Evolutionary conservation across 2,797 vertebrate species (phyloP).

Genomic region (Xenopus petersii): DNA sequence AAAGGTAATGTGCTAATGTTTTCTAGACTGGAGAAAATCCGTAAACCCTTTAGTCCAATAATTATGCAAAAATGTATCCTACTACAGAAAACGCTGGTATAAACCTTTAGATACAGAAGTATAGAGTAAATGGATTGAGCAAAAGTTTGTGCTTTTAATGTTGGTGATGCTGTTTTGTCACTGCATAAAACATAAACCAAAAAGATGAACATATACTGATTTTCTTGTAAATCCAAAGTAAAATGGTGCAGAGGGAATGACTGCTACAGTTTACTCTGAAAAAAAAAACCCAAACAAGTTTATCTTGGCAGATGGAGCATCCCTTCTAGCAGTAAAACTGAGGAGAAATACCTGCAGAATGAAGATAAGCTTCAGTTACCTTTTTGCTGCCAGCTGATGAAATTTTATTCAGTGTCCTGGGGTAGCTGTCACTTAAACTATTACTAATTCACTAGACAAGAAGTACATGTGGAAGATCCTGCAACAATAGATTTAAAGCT

Average conservation of each 20-base stretch:
- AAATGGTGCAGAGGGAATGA: slow-evolving; percentile 21
- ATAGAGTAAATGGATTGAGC: no score
- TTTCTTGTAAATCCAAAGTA: slow-evolving; percentile 7
- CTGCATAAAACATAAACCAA: no score
- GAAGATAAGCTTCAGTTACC: slow-evolving; percentile 43
- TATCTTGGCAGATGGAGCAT: slow-evolving; percentile 47
- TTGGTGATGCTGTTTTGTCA: no score
- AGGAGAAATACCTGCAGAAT: slow-evolving; percentile 45
- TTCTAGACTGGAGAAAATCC: no score
- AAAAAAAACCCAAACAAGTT: slow-evolving; percentile 43
- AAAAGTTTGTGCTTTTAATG: no score
- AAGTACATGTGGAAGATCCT: slow-evolving; percentile 21
- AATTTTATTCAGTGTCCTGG: slow-evolving; percentile 43
- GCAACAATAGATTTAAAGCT: slow-evolving; percentile 36
- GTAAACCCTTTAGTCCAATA: no score
- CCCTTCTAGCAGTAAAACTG: slow-evolving; percentile 41
- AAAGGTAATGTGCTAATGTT: no score
- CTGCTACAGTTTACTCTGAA: slow-evolving; percentile 16
- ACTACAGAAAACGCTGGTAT: no score
- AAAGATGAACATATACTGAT: neutral
- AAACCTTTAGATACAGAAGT: no score
- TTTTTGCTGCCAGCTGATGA: slow-evolving; percentile 41
- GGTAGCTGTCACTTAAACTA: slow-evolving; percentile 41
- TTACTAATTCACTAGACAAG: slow-evolving; percentile 43
- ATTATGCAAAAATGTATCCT: no score